Conservation (phyloP, 2,113 vertebrate genomes). For the Pseudois nayaur region DNA sequence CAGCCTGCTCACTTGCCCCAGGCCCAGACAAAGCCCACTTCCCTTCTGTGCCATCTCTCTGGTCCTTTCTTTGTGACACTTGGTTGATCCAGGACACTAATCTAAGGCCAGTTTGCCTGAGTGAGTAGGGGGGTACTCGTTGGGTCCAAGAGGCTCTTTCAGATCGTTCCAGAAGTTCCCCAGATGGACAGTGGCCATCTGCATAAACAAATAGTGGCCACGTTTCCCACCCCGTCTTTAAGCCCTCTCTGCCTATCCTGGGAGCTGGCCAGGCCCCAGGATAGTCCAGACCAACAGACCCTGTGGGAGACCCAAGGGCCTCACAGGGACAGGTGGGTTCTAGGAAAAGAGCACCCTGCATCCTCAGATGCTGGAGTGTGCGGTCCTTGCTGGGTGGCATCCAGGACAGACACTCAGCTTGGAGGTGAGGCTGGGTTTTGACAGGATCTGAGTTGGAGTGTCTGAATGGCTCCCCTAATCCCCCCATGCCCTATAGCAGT, state of each 20-base stretch:
- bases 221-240: not conserved
- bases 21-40: not conserved
- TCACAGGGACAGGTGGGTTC: not conserved
- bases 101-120: not conserved
- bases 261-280: not conserved
- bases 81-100: not conserved
- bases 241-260: not conserved
- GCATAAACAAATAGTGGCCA: not conserved
- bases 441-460: rapidly evolving
- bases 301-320: not conserved
- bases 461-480: not conserved
- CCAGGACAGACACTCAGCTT: not conserved
- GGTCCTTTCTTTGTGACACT: not conserved
- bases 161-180: not conserved
- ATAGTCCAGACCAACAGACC: not conserved
- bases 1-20: too few relatives aligned
- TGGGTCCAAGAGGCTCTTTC: not conserved
- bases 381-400: not conserved
- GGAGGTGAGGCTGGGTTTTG: not conserved
- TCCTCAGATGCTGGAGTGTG: not conserved
- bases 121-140: not conserved
- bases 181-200: not conserved
- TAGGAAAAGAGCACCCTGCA: not conserved
- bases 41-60: not conserved
- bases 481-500: not conserved